Evolutionary conservation across 2,797 vertebrate genomes (phyloP), one percentile per base, ranked within the genome.

Genomic region (Melanogrammus aeglefinus): DNA sequence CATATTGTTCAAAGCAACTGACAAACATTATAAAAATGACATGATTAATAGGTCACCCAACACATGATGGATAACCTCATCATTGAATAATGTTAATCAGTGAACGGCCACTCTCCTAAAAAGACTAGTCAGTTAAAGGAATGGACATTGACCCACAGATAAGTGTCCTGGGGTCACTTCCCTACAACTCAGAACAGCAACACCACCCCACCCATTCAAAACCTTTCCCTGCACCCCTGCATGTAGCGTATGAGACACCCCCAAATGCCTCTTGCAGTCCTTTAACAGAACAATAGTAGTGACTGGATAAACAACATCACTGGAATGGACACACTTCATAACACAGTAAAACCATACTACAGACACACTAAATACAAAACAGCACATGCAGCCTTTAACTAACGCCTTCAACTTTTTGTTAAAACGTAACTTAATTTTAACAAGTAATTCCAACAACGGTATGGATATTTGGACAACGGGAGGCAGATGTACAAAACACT

Each of bases 91-190:
- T 57, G 21, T 57, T 57, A 6, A n/a, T 57, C 18, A 57, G 16
- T 16, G 44, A 47, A 18, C 6, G 16, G 16, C 16, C 44, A 1
- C 51, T 66, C 57, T 24, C 57, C n/a, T 24, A 24, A 21, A 66
- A 66, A 27, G n/a, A 66, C 57, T 66, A 66, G 57, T 66, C 57
- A 66, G 57, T 66, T 66, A 21, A 6, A 21, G 51, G 18, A 4
- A 24, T 66, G 57, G 57, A 66, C 57, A 66, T 66, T 66, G n/a
- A 66, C 89, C 85, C 82, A 87, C 88, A 89, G 86, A 88, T 86
- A 83, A 86, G 82, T 86, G 72, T 82, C 21, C 72, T 76, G 72
- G 74, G 51, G 84, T 74, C 44, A 36, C 83, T 51, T 84, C 73
- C 76, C 51, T 69, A 79, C 74, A 83, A 78, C 63, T 76, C 79